phyloP scores from a whole-genome alignment of 2,113 vertebrate genomes.

The Grallaria varia region DNA sequence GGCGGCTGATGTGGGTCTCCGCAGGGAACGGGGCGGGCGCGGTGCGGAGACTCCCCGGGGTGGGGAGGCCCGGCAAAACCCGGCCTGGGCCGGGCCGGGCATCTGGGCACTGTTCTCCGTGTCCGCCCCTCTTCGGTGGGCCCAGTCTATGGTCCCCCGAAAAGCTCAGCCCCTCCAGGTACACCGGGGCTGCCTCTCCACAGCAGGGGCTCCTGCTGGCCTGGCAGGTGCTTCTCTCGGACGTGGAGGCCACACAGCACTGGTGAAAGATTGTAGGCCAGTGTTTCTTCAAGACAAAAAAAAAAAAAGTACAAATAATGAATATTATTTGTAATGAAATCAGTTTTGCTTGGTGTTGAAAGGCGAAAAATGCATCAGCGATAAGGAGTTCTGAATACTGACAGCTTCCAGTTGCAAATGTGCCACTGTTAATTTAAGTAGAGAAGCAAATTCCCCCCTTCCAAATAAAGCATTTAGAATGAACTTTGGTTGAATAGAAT shows the following conservation, averaged over 20 bases:
- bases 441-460: rapidly evolving
- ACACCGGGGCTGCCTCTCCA: not conserved
- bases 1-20: constrained; percentile 72
- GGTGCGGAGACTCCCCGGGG: not conserved
- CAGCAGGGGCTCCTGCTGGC: not conserved
- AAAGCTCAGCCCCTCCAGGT: not conserved
- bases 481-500: not conserved
- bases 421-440: not conserved
- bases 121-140: rapidly evolving
- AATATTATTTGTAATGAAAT: not conserved
- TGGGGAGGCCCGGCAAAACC: not conserved
- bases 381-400: not conserved
- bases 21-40: not conserved
- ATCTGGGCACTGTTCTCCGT: too few species aligned
- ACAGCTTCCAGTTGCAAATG: not conserved
- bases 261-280: not conserved
- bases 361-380: not conserved
- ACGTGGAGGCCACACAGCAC: not conserved
- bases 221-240: too few species aligned
- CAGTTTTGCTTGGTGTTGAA: not conserved
- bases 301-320: not conserved
- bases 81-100: too few species aligned
- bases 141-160: not conserved
- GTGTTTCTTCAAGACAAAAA: not conserved
- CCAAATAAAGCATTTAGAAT: not conserved